phyloP scores from a whole-genome alignment of 2,113 vertebrate species.

The Holacanthus passer region DNA sequence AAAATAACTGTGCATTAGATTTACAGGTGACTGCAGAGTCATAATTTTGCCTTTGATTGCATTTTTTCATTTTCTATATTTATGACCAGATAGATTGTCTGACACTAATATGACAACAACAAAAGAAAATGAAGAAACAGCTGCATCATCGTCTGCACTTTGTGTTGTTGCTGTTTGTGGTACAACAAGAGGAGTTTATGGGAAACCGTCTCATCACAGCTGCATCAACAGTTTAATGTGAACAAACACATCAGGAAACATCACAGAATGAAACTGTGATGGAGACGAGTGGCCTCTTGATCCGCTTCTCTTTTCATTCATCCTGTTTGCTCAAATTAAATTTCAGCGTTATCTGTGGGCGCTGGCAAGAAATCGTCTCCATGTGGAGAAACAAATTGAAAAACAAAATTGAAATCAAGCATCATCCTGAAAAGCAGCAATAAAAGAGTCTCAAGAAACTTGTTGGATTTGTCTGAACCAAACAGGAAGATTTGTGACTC shows the following conservation, averaged over 20 bases:
- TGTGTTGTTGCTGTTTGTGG: neutral
- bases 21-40: too few relatives aligned
- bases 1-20: too few relatives aligned
- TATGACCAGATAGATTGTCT: too few relatives aligned
- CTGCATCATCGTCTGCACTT: too few relatives aligned
- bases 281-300: neutral
- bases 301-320: constrained; percentile 16
- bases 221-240: neutral
- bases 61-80: too few relatives aligned
- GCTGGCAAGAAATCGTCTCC: neutral
- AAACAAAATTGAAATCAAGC: neutral
- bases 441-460: neutral
- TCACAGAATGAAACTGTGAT: neutral
- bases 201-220: neutral
- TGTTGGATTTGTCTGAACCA: neutral
- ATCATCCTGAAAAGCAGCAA: neutral
- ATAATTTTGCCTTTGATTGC: too few relatives aligned
- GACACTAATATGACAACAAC: too few relatives aligned
- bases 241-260: neutral
- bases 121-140: too few relatives aligned
- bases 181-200: neutral
- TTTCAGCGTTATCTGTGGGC: neutral
- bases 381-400: neutral
- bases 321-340: neutral
- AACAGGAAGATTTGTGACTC: neutral